Base-by-base conservation (phyloP, 2,113 vertebrate species). In the Oceanodroma tethys region DNA sequence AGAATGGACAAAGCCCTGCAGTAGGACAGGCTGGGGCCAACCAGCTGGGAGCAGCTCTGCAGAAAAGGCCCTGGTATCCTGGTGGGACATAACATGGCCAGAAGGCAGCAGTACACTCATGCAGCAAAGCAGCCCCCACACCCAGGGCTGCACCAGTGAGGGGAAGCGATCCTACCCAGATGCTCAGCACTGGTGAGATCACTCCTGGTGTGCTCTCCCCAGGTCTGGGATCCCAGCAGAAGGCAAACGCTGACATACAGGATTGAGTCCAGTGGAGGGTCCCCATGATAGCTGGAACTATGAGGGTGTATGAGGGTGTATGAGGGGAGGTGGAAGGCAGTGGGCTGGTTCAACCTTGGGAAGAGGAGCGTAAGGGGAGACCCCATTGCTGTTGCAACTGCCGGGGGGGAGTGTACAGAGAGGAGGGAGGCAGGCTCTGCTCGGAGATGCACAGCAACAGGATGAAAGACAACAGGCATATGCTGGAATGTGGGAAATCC, bases 241-340 rank as follows among this genome's bases (percentile, higher is more conserved):
- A 9, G 34, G 11, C 7, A 67, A 53, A 58, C 0, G 1, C 9
- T 89, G 50, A 36, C 13, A 58, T 9, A 11, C 2, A 16, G 26
- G 48, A 52, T 26, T 21, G 15, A 73, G 19, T 18, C 16, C 14
- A 38, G 9, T n/a, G 58, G 30, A 76, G 42, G 4, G 11, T 53
- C 23, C 11, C 3, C 9, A 2, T 34, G 40, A 50, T 21, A 30
- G 15, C 20, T 72, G 52, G 36, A 82, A 40, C 7, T 10, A n/a
- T n/a, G n/a, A 42, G 20, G 13, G 5, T 0, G 0, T 13, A 8
- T 0, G 1, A 42, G 20, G 13, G 5, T 0, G 0, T 13, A 8
- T 0, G 1, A 32, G 30, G 11, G 21, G 18, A 50, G 32, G 10
- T 29, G 32, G 29, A 40, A 11, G 5, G 11, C 20, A 42, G 5